phyloP scores from a whole-genome alignment of 2,797 vertebrate genomes.

The Pantherophis alleghaniensis region DNA sequence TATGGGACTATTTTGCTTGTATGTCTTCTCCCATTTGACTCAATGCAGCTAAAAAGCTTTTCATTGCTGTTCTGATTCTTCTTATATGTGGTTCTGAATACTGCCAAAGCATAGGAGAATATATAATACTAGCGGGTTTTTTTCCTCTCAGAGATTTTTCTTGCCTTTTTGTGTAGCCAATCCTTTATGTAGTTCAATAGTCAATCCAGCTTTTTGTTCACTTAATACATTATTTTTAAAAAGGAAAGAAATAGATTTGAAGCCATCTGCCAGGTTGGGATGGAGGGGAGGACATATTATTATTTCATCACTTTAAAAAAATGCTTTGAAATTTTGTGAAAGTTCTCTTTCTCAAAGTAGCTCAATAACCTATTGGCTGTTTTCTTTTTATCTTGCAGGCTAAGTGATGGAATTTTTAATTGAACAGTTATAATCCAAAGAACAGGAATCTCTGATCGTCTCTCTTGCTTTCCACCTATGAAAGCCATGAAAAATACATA shows the following conservation, averaged over 20 bases:
- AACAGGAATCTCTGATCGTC: not conserved
- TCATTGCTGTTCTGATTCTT: not conserved
- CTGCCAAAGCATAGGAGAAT: not conserved
- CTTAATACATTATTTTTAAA: not conserved
- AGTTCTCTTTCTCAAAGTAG: not conserved
- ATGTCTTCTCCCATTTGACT: not conserved
- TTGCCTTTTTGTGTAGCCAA: not conserved
- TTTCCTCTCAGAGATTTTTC: not conserved
- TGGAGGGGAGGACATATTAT: not conserved
- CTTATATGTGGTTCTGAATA: not conserved
- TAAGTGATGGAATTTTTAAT: not conserved
- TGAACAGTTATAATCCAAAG: slow-evolving; percentile 43
- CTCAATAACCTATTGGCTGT: not conserved
- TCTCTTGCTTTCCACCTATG: not conserved
- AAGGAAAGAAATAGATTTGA: not conserved
- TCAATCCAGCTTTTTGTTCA: not conserved
- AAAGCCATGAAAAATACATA: not conserved
- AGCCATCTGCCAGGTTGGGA: not conserved
- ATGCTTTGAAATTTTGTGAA: not conserved
- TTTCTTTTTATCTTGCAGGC: slow-evolving; percentile 43
- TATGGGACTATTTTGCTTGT: not conserved
- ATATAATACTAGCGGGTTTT: not conserved
- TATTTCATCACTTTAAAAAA: not conserved
- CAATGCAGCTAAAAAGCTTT: not conserved
- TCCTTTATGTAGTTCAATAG: not conserved